Percentiles rank a stretch among this genome's conserved stretches.
Conservation (phyloP, 2,888 invertebrate genomes). For the Oxyscelio sp. region DNA sequence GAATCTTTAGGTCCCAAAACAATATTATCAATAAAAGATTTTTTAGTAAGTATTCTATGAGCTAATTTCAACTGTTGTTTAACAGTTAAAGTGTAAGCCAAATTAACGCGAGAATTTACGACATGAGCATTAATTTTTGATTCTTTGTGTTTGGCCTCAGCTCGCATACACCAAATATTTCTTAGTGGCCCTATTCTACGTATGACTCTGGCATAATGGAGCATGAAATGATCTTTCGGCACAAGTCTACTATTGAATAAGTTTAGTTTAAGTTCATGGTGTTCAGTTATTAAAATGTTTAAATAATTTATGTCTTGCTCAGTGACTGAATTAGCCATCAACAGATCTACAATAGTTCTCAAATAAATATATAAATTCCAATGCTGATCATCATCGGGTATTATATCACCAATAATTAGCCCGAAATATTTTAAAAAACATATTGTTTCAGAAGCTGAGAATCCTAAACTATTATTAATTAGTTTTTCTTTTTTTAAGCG, state of each 20-base stretch:
- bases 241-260: not conserved
- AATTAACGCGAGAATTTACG: slow-evolving; percentile 30
- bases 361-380: too few species aligned
- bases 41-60: slow-evolving; percentile 14
- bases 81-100: slow-evolving; percentile 32
- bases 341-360: too few species aligned
- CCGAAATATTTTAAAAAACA: too few species aligned
- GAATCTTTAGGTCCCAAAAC: slow-evolving; percentile 1
- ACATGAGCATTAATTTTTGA: slow-evolving; percentile 26
- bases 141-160: slow-evolving; percentile 36
- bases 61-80: slow-evolving; percentile 46
- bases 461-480: too few species aligned
- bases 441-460: too few species aligned
- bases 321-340: too few species aligned
- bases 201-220: slow-evolving; percentile 34
- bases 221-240: slow-evolving; percentile 32
- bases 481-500: too few species aligned
- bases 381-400: too few species aligned
- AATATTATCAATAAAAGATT: not conserved
- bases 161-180: slow-evolving; percentile 36
- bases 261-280: slow-evolving; percentile 19
- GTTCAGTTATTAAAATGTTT: too few species aligned
- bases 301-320: too few species aligned
- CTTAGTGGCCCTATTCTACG: slow-evolving; percentile 18
- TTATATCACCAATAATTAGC: too few species aligned